Conservation (phyloP, 1,140 invertebrate genomes). For the Pseudomyrmex cubaensis region DNA sequence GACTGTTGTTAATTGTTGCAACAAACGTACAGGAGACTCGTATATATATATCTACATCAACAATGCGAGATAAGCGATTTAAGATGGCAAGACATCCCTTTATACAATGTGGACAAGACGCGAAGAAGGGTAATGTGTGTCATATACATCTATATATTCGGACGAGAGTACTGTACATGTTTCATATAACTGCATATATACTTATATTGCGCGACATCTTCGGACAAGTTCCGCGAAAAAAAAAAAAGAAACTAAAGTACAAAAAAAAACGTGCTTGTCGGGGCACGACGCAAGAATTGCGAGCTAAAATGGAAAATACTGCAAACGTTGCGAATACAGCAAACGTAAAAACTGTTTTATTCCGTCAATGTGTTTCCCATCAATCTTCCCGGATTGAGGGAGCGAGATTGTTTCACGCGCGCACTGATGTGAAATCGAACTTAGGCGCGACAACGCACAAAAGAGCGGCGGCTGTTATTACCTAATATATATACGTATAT, state of each 20-base stretch:
- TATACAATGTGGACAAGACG: slow-evolving; percentile 39
- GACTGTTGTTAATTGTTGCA: slow-evolving; percentile 32
- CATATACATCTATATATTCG: slow-evolving; percentile 28
- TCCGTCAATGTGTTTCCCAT: not conserved
- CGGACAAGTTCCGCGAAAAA: not conserved
- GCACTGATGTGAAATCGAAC: slow-evolving; percentile 23
- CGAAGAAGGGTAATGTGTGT: slow-evolving; percentile 24
- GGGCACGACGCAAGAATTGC: slow-evolving; percentile 23
- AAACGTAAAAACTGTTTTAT: slow-evolving; percentile 37
- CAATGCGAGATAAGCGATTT: slow-evolving; percentile 30
- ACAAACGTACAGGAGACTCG: slow-evolving; percentile 41
- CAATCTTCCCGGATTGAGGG: slow-evolving; percentile 30
- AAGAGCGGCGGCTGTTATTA: slow-evolving; percentile 11
- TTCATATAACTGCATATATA: not conserved
- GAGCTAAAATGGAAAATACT: slow-evolving; percentile 38
- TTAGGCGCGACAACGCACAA: slow-evolving; percentile 8
- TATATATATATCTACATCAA: slow-evolving; percentile 40
- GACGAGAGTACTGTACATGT: slow-evolving; percentile 29
- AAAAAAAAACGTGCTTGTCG: slow-evolving; percentile 7
- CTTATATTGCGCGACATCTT: slow-evolving; percentile 35
- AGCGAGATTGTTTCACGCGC: slow-evolving; percentile 27
- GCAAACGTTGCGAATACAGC: not conserved
- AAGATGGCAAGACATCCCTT: slow-evolving; percentile 35
- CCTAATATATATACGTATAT: too few species aligned
- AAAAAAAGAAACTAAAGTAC: not conserved